Percentiles rank a stretch among this genome's conserved stretches.
Conservation (phyloP, 2,113 vertebrate genomes). For the Verasper variegatus region DNA sequence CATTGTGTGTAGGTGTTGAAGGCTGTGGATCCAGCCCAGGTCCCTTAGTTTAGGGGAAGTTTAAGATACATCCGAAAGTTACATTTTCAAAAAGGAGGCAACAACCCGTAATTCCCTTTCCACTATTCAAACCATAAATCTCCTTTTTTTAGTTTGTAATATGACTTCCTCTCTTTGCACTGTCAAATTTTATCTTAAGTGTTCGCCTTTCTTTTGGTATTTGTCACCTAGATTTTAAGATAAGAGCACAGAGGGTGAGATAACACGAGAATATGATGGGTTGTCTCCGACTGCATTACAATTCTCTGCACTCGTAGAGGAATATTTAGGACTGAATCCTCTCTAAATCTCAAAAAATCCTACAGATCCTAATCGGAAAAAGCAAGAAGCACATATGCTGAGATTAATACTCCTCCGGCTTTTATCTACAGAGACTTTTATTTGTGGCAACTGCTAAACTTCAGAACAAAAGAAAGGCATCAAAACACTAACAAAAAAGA, state of each 20-base stretch:
- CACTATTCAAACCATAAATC: conserved; percentile 5
- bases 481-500: conserved; percentile 71
- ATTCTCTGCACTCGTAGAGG: not conserved
- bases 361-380: conserved; percentile 33
- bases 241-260: conserved; percentile 37
- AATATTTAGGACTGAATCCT: conserved; percentile 3
- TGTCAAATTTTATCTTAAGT: conserved; percentile 45
- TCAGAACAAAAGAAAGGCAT: conserved; percentile 51
- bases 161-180: conserved; percentile 38
- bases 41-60: too few relatives aligned
- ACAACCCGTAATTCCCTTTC: conserved; percentile 36
- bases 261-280: conserved; percentile 9
- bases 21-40: too few relatives aligned
- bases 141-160: conserved; percentile 1
- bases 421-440: conserved; percentile 38
- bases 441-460: conserved; percentile 53
- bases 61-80: conserved; percentile 20
- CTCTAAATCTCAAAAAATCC: conserved; percentile 20
- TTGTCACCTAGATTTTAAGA: conserved; percentile 39
- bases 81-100: conserved; percentile 17
- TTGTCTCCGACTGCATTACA: conserved; percentile 11
- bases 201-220: conserved; percentile 17
- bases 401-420: conserved; percentile 18
- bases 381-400: not conserved
- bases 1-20: too few relatives aligned